Conservation (phyloP, 2,888 invertebrate genomes). For the Drosophila prolongata region DNA sequence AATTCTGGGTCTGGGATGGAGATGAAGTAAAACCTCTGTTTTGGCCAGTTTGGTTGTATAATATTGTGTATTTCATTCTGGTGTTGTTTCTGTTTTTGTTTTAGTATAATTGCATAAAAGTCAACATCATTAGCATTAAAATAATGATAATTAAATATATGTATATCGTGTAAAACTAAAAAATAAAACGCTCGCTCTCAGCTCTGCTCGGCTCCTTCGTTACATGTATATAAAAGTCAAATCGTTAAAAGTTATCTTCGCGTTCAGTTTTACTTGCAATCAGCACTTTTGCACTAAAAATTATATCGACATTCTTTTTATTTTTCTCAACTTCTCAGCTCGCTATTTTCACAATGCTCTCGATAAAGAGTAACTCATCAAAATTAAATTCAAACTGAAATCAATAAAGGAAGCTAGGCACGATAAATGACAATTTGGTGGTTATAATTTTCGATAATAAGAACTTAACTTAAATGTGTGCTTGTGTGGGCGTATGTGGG, state of each 20-base stretch:
- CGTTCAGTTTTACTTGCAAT: conserved; percentile 59
- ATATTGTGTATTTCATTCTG: conserved; percentile 72
- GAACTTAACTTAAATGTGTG: conserved; percentile 61
- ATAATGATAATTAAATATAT: conserved; percentile 65
- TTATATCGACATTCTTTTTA: conserved; percentile 73
- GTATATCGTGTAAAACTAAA: conserved; percentile 58
- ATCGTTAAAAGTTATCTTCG: conserved; percentile 46
- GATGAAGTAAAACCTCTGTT: conserved; percentile 37
- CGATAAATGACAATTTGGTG: conserved; percentile 39
- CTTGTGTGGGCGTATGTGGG: conserved; percentile 13
- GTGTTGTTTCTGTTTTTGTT: conserved; percentile 59
- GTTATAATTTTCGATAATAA: conserved; percentile 44
- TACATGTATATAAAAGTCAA: conserved; percentile 51
- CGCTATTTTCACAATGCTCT: conserved; percentile 24
- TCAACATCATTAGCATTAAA: conserved; percentile 67
- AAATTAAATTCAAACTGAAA: conserved; percentile 36
- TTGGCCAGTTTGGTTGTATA: conserved; percentile 45
- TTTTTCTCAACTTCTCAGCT: conserved; percentile 33
- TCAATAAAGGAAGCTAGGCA: conserved; percentile 15
- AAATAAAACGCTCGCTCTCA: conserved; percentile 52
- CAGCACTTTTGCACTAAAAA: conserved; percentile 61
- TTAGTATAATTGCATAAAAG: conserved; percentile 73
- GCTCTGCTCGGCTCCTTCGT: conserved; percentile 23
- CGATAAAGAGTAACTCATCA: conserved; percentile 13
- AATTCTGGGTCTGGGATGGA: conserved; percentile 7